Evolutionary conservation across 2,797 vertebrate species (phyloP), one percentile per base, ranked within the genome.

Genomic region (Galago senegalensis): DNA sequence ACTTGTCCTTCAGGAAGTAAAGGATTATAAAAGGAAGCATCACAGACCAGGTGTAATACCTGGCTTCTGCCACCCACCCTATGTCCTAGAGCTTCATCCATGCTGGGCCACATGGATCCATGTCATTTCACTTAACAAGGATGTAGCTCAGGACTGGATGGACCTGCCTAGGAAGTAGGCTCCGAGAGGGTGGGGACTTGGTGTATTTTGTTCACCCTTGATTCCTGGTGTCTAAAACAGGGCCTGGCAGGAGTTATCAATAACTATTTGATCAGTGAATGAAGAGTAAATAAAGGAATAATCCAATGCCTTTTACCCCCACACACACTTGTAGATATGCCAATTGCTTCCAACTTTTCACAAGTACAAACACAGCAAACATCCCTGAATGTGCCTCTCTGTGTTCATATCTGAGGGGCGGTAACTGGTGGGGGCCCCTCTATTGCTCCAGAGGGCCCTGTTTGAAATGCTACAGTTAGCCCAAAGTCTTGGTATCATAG

Each of bases 21-120:
- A 13, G 14, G 16, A 27, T 82, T 79, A 40, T 58, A 9, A 58
- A 82, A 96, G 34, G 73, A 53, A 31, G 76, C 73, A 23, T 21
- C 72, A n/a, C 67, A 63, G 49, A 6, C 34, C 18, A 9, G 21
- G 34, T 43, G 77, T 25, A 1, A 31, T 17, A 12, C 53, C 34
- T 67, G 67, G 20, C 61, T 40, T 65, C 75, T 13, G 11, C 31
- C 18, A 21, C 18, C 61, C 58, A 63, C n/a, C 85, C 31, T 2
- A 2, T 18, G 46, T 5, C 63, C 87, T 18, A 31, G 65, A 69
- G n/a, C 46, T 8, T 16, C n/a, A 18, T 27, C 20, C 23, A 2
- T 1, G 5, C n/a, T 1, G 14, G 61, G 18, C 84, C 25, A 2
- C 16, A 3, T 2, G 23, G 25, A 21, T 8, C 63, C 27, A 21